These are phyloP conservation scores for Fulmarus glacialis DNA, from an alignment of 2,113 vertebrate species.

Conservation along the genomic window DNA sequence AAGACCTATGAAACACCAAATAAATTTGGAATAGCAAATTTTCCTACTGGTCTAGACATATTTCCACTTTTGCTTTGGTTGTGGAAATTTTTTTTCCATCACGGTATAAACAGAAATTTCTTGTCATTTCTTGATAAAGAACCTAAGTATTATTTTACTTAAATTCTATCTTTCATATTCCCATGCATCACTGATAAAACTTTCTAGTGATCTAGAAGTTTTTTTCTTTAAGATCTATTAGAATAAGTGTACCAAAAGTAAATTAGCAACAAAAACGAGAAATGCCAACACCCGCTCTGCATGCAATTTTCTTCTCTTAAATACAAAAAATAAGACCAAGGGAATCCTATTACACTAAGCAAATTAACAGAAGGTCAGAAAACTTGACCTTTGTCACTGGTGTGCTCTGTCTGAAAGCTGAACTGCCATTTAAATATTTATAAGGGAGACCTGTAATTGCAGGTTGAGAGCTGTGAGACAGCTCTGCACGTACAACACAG, in stretches of 20 bases:
- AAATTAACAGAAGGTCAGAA: conserved; percentile 77
- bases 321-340: background rate
- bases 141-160: background rate
- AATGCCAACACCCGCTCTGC: background rate
- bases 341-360: conserved; percentile 62
- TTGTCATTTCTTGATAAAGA: background rate
- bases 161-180: background rate
- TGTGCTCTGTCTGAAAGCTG: conserved; percentile 68
- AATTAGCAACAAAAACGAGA: background rate
- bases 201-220: background rate
- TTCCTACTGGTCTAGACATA: background rate
- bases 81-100: background rate
- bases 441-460: conserved; percentile 26
- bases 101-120: background rate
- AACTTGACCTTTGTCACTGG: conserved; percentile 64
- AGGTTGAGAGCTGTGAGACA: conserved; percentile 27
- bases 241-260: background rate
- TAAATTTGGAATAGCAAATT: background rate
- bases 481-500: background rate
- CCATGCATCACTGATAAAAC: background rate
- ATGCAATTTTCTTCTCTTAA: background rate
- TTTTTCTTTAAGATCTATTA: background rate
- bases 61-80: background rate
- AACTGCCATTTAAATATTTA: conserved; percentile 75
- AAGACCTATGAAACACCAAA: background rate